Conservation (phyloP, 2,797 vertebrate genomes). For the Chlorospingus semifuscus region DNA sequence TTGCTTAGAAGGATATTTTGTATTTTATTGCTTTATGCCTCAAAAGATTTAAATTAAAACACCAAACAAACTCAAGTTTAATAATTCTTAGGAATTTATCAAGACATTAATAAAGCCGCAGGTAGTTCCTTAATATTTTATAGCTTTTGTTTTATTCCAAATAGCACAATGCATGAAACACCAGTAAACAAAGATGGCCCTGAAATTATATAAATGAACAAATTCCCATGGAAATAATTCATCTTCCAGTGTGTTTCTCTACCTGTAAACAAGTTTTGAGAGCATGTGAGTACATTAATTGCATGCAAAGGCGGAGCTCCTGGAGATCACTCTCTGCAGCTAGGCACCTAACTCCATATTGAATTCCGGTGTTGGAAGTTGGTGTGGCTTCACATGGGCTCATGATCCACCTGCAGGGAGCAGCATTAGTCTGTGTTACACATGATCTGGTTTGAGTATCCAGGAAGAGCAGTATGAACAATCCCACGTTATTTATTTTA, state of each 20-base stretch:
- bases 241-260: background rate
- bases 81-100: background rate
- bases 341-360: background rate
- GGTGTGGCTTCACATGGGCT: background rate
- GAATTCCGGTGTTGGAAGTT: background rate
- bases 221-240: background rate
- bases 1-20: background rate
- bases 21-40: background rate
- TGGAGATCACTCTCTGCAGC: background rate
- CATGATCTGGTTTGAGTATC: background rate
- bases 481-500: background rate
- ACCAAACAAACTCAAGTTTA: background rate
- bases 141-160: background rate
- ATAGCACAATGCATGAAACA: background rate
- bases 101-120: background rate
- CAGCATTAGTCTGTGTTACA: conserved; percentile 23
- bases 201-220: background rate
- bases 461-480: background rate
- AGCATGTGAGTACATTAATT: background rate
- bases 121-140: background rate
- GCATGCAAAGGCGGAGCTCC: rapidly evolving
- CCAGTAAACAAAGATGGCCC: background rate
- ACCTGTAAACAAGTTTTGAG: background rate
- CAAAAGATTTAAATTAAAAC: background rate
- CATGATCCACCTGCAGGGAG: conserved; percentile 40